These are phyloP conservation scores for Tortrix viridana DNA, from an alignment of 2,888 invertebrate species.

Conservation along the genomic window DNA sequence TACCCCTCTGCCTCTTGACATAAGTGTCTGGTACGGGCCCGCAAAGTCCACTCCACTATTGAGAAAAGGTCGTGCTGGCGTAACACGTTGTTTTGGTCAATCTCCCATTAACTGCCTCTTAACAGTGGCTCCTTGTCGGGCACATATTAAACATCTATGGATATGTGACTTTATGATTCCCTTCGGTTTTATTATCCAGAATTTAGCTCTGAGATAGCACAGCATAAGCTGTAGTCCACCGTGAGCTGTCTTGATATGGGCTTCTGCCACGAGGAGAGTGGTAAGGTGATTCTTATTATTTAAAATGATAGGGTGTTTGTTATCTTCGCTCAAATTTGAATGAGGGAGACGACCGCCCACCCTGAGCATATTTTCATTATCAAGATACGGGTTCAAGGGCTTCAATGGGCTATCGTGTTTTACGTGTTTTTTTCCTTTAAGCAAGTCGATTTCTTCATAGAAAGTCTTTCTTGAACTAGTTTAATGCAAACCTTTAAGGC, in stretches of 20 bases:
- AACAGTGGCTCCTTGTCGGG: neutral
- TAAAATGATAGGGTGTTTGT: constrained; percentile 16
- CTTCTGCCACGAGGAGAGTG: constrained; percentile 14
- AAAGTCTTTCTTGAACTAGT: constrained; percentile 14
- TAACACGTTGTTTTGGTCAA: constrained; percentile 5
- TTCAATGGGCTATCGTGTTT: constrained; percentile 5
- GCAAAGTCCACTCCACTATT: constrained; percentile 20
- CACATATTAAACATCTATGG: constrained; percentile 4
- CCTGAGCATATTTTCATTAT: constrained; percentile 10
- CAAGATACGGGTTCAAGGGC: constrained; percentile 16
- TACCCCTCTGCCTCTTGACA: constrained; percentile 16
- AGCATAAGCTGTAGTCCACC: constrained; percentile 14
- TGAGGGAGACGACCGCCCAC: constrained; percentile 19
- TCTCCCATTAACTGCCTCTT: constrained; percentile 9
- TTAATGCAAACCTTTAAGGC: constrained; percentile 11
- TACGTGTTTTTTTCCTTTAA: constrained; percentile 9
- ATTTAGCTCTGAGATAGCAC: constrained; percentile 14
- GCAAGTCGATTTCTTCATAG: constrained; percentile 1
- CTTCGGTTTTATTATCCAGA: constrained; percentile 12
- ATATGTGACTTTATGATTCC: neutral
- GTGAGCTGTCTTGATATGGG: constrained; percentile 12
- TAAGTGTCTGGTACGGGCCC: constrained; percentile 12
- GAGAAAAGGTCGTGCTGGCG: constrained; percentile 12
- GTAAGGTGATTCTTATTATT: constrained; percentile 8
- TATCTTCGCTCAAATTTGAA: constrained; percentile 10